Evolutionary conservation across 2,888 invertebrate genomes (phyloP), one percentile per base, ranked within the genome.

Genomic region (Nudaria mundana): DNA sequence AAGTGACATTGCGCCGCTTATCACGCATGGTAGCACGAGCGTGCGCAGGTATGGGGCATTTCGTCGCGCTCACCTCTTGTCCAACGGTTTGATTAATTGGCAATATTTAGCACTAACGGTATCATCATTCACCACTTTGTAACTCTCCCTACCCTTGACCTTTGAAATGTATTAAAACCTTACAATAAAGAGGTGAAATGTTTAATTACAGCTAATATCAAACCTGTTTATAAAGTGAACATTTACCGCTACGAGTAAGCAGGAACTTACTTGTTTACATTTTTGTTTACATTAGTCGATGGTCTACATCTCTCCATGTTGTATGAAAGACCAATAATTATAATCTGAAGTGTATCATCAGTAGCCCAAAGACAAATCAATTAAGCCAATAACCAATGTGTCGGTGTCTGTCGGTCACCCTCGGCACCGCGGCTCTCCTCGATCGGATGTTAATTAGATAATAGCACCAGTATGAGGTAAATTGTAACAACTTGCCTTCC

Each of bases 361-460:
- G n/a, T 20, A 26, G 7, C 14, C 24, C 26, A 18, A 15, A 30
- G 35, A 30, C 38, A 25, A 45, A 44, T 53, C 47, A 53, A 56
- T 48, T 52, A 43, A 39, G 12, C 29, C 43, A 46, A 60, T 57
- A 60, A 56, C n/a, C n/a, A n/a, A n/a, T n/a, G n/a, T n/a, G n/a
- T n/a, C n/a, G n/a, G n/a, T n/a, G n/a, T n/a, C n/a, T n/a, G 42
- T 30, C 36, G 31, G 14, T 11, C 20, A 11, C 6, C 40, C 28
- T 23, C n/a, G 20, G 8, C 34, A 6, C 32, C 15, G 22, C 11
- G 8, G 36, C n/a, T 10, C 23, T 23, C 23, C 26, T 18, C 34
- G 30, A 40, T 35, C 40, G 35, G 40, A 32, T 37, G 35, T 62
- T 60, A 65, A 69, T 66, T 62, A 66, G 56, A 65, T 65, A 63